Evolutionary conservation across 2,888 invertebrate genomes (phyloP), one percentile per base, ranked within the genome.

Genomic region (Ceratothoa steindachneri): DNA sequence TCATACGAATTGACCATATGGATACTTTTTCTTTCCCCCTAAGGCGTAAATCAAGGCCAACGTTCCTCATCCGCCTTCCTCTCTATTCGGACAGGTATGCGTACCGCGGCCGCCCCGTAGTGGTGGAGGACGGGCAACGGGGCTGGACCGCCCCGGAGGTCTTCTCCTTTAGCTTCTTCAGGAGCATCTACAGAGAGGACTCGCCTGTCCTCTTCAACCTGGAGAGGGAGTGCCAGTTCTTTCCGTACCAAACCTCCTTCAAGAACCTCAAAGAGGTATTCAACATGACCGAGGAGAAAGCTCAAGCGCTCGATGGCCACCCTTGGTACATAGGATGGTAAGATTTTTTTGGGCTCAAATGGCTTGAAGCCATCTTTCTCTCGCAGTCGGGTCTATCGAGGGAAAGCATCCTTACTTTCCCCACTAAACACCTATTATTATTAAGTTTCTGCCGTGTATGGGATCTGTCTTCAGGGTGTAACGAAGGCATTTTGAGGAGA

Each of bases 181-280:
- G 90, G 80, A 85, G 82, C 41, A 74, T 80, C 65, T 80, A 80
- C 72, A 71, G 67, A n/a, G 65, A 74, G n/a, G 80, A 80, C 67
- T 80, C 80, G 12, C 80, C 80, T 7, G 80, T 77, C 19, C 75
- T 80, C 51, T 74, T 71, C 71, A 95, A 96, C 84, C 78, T 81
- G 9, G 85, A 87, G 30, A 87, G 86, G 52, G 89, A 90, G 80
- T 97, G 97, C 81, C 96, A 96, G 84, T 97, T 95, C 85, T 93
- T 97, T 83, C 93, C 96, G 0, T 97, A 97, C 84, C 83, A 92
- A 85, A 95, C 95, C 0, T 92, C 93, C 41, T 92, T 97, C 82
- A 86, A 85, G 30, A 90, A 88, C 65, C 86, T 97, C 0, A 86
- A 87, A 67, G 92, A 97, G 77, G 95, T 93, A 0, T 89, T 97